Evolutionary conservation across 1,140 invertebrate species (phyloP), one percentile per base, ranked within the genome.

Genomic region (Grapholita molesta): DNA sequence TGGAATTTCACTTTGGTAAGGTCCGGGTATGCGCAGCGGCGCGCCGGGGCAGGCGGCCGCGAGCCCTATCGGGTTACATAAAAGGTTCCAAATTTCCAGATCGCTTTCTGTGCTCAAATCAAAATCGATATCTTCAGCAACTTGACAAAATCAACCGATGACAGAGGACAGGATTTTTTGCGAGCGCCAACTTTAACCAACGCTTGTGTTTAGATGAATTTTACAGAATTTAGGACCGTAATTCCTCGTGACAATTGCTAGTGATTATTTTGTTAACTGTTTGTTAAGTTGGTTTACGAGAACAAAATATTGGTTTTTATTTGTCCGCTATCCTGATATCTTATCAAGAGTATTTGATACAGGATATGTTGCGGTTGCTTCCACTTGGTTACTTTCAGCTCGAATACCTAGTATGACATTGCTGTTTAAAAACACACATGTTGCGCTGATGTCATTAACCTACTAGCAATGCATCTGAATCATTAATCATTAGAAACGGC

Each of bases 21-120:
- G 24, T 28, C 25, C n/a, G 55, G 28, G 24, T 28, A 28, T 23
- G 53, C 53, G 11, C 11, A 25, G 53, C 53, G 35, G 21, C 24
- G 24, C 64, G 64, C 64, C 24, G 55, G 55, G 25, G 55, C 53
- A 4, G 23, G 12, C 68, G 77, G 73, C 68, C 74, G 73, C 76
- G 80, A 80, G 76, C 73, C 75, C 80, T 85, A 67, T 91, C 88
- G 67, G 67, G 70, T 91, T 91, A 88, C 89, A 89, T 80, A 90
- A 90, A 89, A 88, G 86, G 85, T 85, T 68, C 69, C 74, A 73
- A 66, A 70, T 74, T 77, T 79, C 80, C 80, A 82, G 80, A 88
- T 87, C 85, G 84, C 85, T 89, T 86, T 89, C 82, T 73, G 78
- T 83, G 76, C 84, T 80, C 83, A 85, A 88, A 85, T 85, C 82